These are phyloP conservation scores for Onychomys arenicola DNA, from an alignment of 2,797 vertebrate species.

Conservation along the genomic window DNA sequence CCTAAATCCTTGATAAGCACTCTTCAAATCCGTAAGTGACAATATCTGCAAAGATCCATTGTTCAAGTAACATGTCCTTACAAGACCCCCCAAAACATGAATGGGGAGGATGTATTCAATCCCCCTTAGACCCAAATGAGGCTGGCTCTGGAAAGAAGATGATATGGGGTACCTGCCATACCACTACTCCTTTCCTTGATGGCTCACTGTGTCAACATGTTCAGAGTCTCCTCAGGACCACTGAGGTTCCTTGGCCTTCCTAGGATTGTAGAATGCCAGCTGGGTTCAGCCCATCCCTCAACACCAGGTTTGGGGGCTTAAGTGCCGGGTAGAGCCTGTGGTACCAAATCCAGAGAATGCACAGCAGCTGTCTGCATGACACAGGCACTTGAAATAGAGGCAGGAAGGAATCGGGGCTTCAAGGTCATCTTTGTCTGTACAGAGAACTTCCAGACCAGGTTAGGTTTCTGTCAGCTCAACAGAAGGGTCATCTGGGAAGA, in stretches of 20 bases:
- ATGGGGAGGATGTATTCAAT: rapidly evolving
- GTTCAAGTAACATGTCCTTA: neutral
- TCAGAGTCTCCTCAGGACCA: neutral
- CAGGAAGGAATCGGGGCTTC: neutral
- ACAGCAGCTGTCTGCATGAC: neutral
- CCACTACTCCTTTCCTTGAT: neutral
- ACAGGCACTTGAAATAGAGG: neutral
- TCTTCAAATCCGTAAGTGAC: neutral
- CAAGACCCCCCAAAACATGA: neutral
- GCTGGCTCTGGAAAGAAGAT: neutral
- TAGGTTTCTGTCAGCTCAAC: neutral
- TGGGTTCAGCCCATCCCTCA: neutral
- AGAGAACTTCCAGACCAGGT: neutral
- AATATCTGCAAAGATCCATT: neutral
- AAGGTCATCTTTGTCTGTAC: neutral
- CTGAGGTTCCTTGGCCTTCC: neutral
- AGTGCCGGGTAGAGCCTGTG: neutral
- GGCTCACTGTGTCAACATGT: neutral
- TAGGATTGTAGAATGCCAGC: neutral
- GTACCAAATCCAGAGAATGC: slow-evolving; percentile 67
- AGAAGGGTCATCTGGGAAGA: neutral
- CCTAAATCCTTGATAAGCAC: neutral
- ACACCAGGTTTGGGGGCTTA: neutral
- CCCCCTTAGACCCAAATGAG: neutral
- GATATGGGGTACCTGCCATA: rapidly evolving